Conservation (phyloP, 2,888 invertebrate species). For the Lapara coniferarum region DNA sequence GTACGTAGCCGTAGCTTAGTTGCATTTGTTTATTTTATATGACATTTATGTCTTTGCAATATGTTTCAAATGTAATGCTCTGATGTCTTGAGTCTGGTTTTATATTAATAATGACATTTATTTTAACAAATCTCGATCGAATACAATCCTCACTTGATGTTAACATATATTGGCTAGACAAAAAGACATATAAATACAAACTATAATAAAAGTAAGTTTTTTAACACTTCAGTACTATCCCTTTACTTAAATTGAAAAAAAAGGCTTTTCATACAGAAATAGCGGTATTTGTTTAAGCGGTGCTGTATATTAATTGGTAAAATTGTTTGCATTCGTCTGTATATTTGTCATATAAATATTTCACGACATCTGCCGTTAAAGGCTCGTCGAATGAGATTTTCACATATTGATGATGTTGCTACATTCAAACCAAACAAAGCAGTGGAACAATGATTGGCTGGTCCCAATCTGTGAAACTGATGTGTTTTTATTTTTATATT, state of each 20-base stretch:
- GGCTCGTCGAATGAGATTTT: conserved; percentile 66
- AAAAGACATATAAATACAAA: too few relatives aligned
- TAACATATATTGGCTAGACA: too few relatives aligned
- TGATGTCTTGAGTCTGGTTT: too few relatives aligned
- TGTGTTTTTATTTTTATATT: conserved; percentile 46
- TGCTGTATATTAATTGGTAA: conserved; percentile 57
- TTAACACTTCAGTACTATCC: background rate
- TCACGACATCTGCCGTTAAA: conserved; percentile 61
- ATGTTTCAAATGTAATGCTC: too few relatives aligned
- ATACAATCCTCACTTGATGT: too few relatives aligned
- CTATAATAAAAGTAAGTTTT: too few relatives aligned
- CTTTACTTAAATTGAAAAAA: conserved; percentile 8
- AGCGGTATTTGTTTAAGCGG: conserved; percentile 40
- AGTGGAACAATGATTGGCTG: conserved; percentile 59
- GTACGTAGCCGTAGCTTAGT: background rate
- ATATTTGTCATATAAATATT: conserved; percentile 67
- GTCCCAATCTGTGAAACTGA: conserved; percentile 61
- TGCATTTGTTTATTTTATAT: background rate
- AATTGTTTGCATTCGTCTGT: conserved; percentile 63
- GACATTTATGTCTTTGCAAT: conserved; percentile 5
- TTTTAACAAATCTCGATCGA: too few relatives aligned
- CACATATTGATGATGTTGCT: conserved; percentile 76
- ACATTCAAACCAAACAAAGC: conserved; percentile 69
- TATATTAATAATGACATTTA: too few relatives aligned
- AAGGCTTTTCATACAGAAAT: background rate